Percentiles rank a stretch among this genome's conserved stretches.
These are phyloP conservation scores for Spondyliosoma cantharus DNA, from an alignment of 2,797 vertebrate species.

Conservation along the genomic window DNA sequence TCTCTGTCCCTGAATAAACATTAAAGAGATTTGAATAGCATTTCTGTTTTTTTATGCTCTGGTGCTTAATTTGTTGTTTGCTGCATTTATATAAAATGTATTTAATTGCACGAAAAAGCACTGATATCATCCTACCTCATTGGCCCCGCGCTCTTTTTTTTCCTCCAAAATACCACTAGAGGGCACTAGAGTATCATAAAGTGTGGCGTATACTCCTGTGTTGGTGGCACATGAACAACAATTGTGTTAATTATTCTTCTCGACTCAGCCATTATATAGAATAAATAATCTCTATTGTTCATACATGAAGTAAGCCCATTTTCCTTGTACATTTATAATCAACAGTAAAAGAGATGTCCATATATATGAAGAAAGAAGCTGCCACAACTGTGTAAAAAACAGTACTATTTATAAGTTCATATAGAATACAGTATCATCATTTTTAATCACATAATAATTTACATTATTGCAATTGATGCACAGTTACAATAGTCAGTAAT, in stretches of 20 bases:
- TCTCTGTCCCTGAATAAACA: too few species aligned
- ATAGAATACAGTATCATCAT: constrained; percentile 73
- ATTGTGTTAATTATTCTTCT: not conserved
- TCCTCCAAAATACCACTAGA: constrained; percentile 40
- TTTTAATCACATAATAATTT: constrained; percentile 74
- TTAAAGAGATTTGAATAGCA: not conserved
- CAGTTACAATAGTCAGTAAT: constrained; percentile 73
- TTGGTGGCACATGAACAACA: not conserved
- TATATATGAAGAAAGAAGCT: constrained; percentile 47
- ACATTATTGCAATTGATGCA: constrained; percentile 83
- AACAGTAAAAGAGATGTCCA: not conserved
- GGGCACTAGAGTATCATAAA: constrained; percentile 40
- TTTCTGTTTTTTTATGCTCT: not conserved
- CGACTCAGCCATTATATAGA: not conserved
- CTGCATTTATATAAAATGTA: not conserved
- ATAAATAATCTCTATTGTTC: not conserved
- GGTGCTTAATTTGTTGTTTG: not conserved
- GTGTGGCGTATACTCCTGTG: not conserved
- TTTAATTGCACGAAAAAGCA: not conserved
- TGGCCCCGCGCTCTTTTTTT: not conserved
- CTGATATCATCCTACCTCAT: not conserved
- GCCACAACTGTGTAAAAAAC: constrained; percentile 62
- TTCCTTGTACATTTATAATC: not conserved
- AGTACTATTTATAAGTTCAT: constrained; percentile 74
- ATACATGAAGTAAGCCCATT: not conserved